Evolutionary conservation across 2,888 invertebrate species (phyloP).

Genomic region (Eutolmus rufibarbis): DNA sequence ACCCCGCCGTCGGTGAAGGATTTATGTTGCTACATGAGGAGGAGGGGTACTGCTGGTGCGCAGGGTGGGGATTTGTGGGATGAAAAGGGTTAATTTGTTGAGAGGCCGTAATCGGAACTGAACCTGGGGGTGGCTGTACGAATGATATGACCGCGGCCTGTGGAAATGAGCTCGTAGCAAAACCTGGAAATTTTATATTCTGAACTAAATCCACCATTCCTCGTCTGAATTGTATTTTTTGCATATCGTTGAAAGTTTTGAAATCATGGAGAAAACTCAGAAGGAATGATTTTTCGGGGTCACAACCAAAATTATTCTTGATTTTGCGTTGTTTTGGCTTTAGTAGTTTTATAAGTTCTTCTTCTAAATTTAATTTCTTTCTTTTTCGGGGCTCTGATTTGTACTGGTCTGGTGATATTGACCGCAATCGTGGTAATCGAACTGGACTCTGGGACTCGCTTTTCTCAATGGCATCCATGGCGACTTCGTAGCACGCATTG

Average conservation of each 20-base stretch:
- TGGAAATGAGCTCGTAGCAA: neutral
- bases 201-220: neutral
- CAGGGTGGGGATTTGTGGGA: neutral
- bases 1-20: neutral
- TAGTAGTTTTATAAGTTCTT: neutral
- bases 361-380: neutral
- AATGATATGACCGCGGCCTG: neutral
- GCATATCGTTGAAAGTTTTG: neutral
- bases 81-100: neutral
- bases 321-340: neutral
- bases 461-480: neutral
- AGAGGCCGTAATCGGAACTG: neutral
- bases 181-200: neutral
- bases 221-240: conserved; percentile 11
- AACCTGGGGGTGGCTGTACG: neutral
- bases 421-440: neutral
- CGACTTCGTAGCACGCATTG: neutral
- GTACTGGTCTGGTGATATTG: neutral
- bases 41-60: neutral
- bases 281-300: neutral
- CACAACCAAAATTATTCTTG: neutral
- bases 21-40: neutral
- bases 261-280: conserved; percentile 4
- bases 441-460: neutral
- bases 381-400: neutral